phyloP scores from a whole-genome alignment of 2,113 vertebrate species.

The Cochlearius cochlearius region DNA sequence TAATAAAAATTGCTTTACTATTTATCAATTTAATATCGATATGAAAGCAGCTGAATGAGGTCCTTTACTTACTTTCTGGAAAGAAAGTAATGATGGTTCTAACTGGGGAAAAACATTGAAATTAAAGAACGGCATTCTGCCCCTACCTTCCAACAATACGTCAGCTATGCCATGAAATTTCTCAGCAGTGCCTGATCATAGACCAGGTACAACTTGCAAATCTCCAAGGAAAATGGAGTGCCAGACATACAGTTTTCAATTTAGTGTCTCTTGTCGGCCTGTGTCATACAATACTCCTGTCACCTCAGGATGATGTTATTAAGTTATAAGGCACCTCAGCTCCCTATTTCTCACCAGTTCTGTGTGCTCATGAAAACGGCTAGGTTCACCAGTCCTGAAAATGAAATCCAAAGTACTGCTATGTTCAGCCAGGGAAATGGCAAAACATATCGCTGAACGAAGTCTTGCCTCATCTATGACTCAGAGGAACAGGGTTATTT shows the following conservation, averaged over 20 bases:
- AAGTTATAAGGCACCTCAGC: neutral
- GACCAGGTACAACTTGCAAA: neutral
- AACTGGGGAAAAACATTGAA: neutral
- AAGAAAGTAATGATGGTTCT: neutral
- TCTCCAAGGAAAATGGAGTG: conserved; percentile 32
- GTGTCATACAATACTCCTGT: neutral
- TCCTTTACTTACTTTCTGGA: neutral
- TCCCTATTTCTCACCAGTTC: neutral
- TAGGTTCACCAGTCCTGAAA: neutral
- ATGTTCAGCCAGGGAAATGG: neutral
- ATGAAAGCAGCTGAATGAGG: neutral
- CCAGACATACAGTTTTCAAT: neutral
- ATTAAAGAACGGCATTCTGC: neutral
- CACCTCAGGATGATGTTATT: neutral
- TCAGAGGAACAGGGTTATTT: neutral
- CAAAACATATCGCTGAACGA: neutral
- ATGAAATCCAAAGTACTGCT: neutral
- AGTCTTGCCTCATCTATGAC: neutral
- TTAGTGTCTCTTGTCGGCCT: conserved; percentile 23
- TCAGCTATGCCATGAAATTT: neutral
- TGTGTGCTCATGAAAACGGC: neutral
- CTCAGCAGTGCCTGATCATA: neutral
- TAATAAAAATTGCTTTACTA: neutral
- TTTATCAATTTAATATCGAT: neutral
- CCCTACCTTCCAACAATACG: neutral